Evolutionary conservation across 2,888 invertebrate genomes (phyloP).

Genomic region (Hydrotaea cyrtoneurina): DNA sequence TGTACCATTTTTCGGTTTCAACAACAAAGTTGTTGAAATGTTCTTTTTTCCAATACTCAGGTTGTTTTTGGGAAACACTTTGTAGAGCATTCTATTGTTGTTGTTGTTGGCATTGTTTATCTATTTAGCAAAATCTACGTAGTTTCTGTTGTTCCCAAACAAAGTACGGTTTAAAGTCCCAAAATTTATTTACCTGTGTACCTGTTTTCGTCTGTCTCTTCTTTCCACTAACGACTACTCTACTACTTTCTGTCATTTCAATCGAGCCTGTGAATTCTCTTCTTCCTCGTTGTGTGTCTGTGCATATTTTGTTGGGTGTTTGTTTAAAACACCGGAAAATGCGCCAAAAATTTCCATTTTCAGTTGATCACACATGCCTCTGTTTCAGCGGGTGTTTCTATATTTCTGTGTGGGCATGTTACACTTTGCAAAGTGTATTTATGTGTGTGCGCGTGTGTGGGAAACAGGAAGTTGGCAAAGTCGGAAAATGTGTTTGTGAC

Average conservation of each 20-base stretch:
- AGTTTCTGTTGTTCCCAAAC: slow-evolving; percentile 3
- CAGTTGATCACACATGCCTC: slow-evolving; percentile 4
- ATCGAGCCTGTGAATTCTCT: slow-evolving; percentile 21
- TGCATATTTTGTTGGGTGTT: neutral
- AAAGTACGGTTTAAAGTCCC: slow-evolving; percentile 44
- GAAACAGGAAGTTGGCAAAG: slow-evolving; percentile 58
- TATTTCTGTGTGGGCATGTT: neutral
- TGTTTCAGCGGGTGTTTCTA: neutral
- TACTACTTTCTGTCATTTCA: neutral
- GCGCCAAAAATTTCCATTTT: slow-evolving; percentile 53
- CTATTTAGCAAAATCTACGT: slow-evolving; percentile 57
- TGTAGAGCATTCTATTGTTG: neutral
- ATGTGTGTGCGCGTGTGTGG: slow-evolving; percentile 41
- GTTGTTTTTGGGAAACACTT: neutral
- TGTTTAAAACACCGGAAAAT: slow-evolving; percentile 53
- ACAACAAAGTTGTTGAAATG: slow-evolving; percentile 36
- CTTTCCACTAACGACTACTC: too few relatives aligned
- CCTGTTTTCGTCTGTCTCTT: slow-evolving; percentile 46
- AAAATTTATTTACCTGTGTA: slow-evolving; percentile 30
- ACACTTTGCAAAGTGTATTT: slow-evolving; percentile 4
- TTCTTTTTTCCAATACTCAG: slow-evolving; percentile 22
- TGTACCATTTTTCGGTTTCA: slow-evolving; percentile 27
- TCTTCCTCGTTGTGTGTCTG: slow-evolving; percentile 1
- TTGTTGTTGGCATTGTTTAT: slow-evolving; percentile 17
- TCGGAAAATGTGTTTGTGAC: neutral